Evolutionary conservation across 2,888 invertebrate species (phyloP), one percentile per base, ranked within the genome.

Genomic region (Lasius platythorax): DNA sequence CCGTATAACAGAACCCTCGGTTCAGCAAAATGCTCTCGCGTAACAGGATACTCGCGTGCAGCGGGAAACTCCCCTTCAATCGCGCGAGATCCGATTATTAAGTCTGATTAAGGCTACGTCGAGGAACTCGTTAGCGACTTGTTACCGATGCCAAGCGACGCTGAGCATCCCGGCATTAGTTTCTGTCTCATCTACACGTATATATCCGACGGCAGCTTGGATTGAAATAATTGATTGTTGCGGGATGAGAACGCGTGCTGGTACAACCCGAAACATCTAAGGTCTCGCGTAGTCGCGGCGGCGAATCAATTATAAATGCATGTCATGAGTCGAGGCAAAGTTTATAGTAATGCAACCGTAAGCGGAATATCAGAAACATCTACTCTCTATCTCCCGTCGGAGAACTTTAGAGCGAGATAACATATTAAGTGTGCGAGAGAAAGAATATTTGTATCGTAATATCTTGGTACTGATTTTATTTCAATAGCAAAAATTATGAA

Each of bases 71-170:
- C 9, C 43, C 23, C n/a, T 23, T 40, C 50, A 63, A 82, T 81
- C 79, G 82, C 63, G 63, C 83, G 76, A 53, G 53, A 84, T 72
- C 61, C 37, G 33, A 28, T 67, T 82, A 88, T 87, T 87, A 87
- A 84, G 82, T 86, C 66, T 72, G 79, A 84, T 83, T 88, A 79
- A 68, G 82, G 74, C 72, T 86, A 75, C 56, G 70, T 81, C 81
- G 66, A 30, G 82, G 30, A 67, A 85, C 78, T 89, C 85, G 84
- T 89, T 89, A 88, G 63, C 73, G 85, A 90, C 82, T 90, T 85
- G 86, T 84, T 90, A 82, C 74, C 72, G 64, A 85, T 78, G 82
- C 82, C 85, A 85, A 83, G 76, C 64, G 75, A 88, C n/a, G 61
- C 78, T 82, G 81, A 76, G 74, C 73, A 83, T 88, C 79, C 81